These are phyloP conservation scores for Chaetogeoica ovagalla DNA, from an alignment of 2,888 invertebrate genomes.

Conservation along the genomic window DNA sequence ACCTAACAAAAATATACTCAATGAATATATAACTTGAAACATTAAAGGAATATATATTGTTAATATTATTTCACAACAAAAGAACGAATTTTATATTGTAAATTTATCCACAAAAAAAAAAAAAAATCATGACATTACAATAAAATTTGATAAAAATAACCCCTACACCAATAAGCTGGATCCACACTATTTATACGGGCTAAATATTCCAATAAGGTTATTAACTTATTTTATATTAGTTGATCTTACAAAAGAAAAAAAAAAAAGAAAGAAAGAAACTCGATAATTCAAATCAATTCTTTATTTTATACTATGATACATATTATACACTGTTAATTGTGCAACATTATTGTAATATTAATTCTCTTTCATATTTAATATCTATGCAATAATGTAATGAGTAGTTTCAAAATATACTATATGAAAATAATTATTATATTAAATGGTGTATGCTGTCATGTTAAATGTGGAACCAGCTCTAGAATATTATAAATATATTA, in stretches of 20 bases:
- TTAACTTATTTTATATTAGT: not conserved
- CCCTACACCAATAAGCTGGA: conserved; percentile 44
- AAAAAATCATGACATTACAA: conserved; percentile 2
- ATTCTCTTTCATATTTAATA: not conserved
- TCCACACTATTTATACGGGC: conserved; percentile 15
- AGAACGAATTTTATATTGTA: not conserved
- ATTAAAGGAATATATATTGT: not conserved
- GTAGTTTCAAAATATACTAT: not conserved
- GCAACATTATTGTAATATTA: not conserved
- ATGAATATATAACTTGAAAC: not conserved
- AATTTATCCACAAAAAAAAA: not conserved
- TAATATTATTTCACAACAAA: no score
- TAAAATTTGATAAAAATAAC: conserved; percentile 26
- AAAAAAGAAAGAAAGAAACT: not conserved
- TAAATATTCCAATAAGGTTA: conserved; percentile 8
- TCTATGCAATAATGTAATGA: no score
- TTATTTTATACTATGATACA: not conserved
- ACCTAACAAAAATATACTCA: not conserved
- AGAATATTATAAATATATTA: conserved; percentile 35
- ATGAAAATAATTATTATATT: not conserved
- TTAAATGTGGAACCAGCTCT: conserved; percentile 33
- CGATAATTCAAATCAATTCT: not conserved
- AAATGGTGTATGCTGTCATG: not conserved
- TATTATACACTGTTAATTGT: not conserved
- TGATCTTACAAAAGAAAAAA: no score